These are phyloP conservation scores for Rhagoletis zephyria DNA, from an alignment of 1,140 invertebrate genomes.

Conservation along the genomic window DNA sequence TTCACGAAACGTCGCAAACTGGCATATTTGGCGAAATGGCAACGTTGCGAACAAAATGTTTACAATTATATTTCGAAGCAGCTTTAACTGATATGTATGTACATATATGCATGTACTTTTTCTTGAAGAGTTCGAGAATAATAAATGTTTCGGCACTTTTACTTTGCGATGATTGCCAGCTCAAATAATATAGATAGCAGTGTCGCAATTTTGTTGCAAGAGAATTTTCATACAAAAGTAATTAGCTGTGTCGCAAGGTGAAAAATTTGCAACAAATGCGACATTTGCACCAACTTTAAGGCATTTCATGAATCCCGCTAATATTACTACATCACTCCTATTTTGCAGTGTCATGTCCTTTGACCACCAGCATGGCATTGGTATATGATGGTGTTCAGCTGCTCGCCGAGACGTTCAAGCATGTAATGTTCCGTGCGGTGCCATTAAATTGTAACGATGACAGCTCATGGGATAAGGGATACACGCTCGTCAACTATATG, in stretches of 20 bases:
- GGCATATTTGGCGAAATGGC: background rate
- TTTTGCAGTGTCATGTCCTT: constrained; percentile 67
- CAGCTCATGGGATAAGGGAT: constrained; percentile 86
- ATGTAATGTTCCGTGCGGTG: constrained; percentile 74
- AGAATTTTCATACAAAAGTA: too few relatives aligned
- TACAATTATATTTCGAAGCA: too few relatives aligned
- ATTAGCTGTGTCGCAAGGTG: too few relatives aligned
- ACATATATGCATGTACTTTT: too few relatives aligned
- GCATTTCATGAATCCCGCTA: background rate
- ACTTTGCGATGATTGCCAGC: too few relatives aligned
- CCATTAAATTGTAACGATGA: constrained; percentile 80
- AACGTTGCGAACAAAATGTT: too few relatives aligned
- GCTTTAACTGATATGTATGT: too few relatives aligned
- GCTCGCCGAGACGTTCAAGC: constrained; percentile 81
- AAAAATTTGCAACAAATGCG: too few relatives aligned
- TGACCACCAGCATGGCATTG: constrained; percentile 79
- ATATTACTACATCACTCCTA: background rate
- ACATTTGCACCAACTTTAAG: constrained; percentile 53
- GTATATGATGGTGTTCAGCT: constrained; percentile 85
- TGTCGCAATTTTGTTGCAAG: too few relatives aligned
- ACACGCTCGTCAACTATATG: constrained; percentile 89
- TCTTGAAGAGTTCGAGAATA: too few relatives aligned
- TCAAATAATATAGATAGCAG: too few relatives aligned
- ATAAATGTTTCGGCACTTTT: too few relatives aligned
- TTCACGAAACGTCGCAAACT: background rate